Evolutionary conservation across 2,113 vertebrate genomes (phyloP).

Genomic region (Casuarius casuarius): DNA sequence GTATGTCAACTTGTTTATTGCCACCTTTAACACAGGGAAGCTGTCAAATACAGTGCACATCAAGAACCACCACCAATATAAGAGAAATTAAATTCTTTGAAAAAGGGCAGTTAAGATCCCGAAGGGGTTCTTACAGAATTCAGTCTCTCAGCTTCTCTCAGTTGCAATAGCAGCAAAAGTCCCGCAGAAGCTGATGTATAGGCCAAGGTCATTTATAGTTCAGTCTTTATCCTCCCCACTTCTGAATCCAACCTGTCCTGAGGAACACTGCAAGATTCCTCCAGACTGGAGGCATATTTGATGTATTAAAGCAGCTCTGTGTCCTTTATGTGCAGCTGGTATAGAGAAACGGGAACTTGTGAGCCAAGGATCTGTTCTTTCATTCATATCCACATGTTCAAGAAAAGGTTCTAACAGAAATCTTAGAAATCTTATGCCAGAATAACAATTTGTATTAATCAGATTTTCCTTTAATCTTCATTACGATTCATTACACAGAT

Average conservation of each 20-base stretch:
- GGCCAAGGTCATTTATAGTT: not conserved
- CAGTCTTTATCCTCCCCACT: not conserved
- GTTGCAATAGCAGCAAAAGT: not conserved
- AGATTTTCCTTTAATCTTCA: conserved; percentile 38
- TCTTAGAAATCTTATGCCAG: not conserved
- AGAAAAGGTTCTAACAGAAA: not conserved
- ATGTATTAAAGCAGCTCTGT: not conserved
- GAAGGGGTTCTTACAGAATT: not conserved
- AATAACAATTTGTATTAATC: conserved; percentile 20
- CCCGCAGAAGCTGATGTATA: not conserved
- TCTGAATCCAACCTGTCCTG: not conserved
- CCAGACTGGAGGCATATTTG: not conserved
- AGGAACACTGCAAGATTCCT: not conserved
- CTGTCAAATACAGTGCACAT: not conserved
- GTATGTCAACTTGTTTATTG: not conserved
- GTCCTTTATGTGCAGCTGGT: not conserved
- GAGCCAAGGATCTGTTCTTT: conserved; percentile 17
- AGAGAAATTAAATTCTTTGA: not conserved
- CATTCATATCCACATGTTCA: not conserved
- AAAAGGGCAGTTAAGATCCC: not conserved
- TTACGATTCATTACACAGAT: conserved; percentile 1
- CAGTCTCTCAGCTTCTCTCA: not conserved
- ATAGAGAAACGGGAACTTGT: not conserved
- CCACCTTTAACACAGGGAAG: not conserved
- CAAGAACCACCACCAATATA: not conserved